phyloP scores from a whole-genome alignment of 2,113 vertebrate species.

The Pomatostomus ruficeps region DNA sequence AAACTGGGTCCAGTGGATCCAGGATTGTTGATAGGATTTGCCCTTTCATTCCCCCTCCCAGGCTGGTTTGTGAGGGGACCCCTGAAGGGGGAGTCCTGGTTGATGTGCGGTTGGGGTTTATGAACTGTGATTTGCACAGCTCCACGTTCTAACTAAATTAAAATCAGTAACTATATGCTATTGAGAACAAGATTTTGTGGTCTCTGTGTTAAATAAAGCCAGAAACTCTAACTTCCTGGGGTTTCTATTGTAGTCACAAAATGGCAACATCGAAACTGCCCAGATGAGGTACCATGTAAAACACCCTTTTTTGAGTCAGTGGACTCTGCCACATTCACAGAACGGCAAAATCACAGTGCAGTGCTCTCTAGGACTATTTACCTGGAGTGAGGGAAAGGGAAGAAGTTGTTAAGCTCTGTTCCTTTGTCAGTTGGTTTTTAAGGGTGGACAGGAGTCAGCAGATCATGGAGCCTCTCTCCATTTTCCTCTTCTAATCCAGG shows the following conservation, averaged over 20 bases:
- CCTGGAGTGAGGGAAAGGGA: background rate
- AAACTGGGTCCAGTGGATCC: background rate
- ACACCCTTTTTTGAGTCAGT: background rate
- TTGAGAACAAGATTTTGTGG: background rate
- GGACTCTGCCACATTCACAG: background rate
- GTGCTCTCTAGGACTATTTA: background rate
- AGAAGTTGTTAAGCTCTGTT: background rate
- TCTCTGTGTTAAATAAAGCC: background rate
- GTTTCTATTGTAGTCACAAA: background rate
- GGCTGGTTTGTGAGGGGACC: background rate
- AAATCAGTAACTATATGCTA: conserved; percentile 26
- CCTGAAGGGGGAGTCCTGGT: background rate
- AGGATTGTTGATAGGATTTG: background rate
- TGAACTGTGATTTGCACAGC: conserved; percentile 47
- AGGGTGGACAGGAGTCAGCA: background rate
- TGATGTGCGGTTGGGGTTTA: background rate
- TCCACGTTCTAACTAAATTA: conserved; percentile 51
- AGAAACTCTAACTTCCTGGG: background rate
- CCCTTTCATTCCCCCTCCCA: background rate
- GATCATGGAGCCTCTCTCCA: background rate
- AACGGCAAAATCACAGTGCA: background rate
- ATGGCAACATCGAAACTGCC: background rate
- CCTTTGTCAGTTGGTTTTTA: background rate
- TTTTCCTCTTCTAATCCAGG: background rate
- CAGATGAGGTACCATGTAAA: background rate